phyloP scores from a whole-genome alignment of 2,888 invertebrate species.

The Tricholauxania praeusta region DNA sequence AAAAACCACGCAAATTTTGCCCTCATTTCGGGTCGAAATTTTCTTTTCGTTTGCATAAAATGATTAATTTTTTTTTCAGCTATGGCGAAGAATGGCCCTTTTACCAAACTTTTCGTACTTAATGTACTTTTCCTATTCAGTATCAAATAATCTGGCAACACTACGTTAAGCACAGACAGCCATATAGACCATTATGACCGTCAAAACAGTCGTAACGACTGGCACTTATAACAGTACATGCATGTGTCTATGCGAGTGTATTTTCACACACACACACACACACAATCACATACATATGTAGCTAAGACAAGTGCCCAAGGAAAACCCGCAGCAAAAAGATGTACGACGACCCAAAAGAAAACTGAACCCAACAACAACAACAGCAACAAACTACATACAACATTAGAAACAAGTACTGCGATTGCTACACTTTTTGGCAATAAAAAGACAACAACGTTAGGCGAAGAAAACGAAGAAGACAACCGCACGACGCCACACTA shows the following conservation, averaged over 20 bases:
- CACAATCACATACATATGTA: slow-evolving; percentile 1
- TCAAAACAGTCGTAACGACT: slow-evolving; percentile 14
- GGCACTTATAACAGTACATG: slow-evolving; percentile 12
- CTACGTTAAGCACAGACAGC: background rate
- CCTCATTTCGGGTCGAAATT: too few species aligned
- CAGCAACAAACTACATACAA: slow-evolving; percentile 6
- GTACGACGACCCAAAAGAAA: slow-evolving; percentile 5
- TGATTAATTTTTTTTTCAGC: too few species aligned
- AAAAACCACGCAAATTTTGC: too few species aligned
- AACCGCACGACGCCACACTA: background rate
- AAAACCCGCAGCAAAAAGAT: too few species aligned
- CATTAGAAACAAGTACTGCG: slow-evolving; percentile 15
- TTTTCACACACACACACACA: slow-evolving; percentile 17
- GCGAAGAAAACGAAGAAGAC: slow-evolving; percentile 6
- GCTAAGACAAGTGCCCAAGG: background rate
- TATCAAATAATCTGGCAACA: background rate
- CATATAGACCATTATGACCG: slow-evolving; percentile 8
- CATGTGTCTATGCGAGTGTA: slow-evolving; percentile 21
- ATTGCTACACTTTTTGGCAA: slow-evolving; percentile 18
- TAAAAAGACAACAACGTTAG: background rate
- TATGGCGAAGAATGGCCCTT: too few species aligned
- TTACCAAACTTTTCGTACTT: too few species aligned
- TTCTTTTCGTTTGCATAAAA: too few species aligned
- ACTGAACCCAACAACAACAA: background rate
- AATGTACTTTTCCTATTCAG: too few species aligned